Base-by-base conservation (phyloP, 1,140 invertebrate species). In the Andrena cerasifolii region DNA sequence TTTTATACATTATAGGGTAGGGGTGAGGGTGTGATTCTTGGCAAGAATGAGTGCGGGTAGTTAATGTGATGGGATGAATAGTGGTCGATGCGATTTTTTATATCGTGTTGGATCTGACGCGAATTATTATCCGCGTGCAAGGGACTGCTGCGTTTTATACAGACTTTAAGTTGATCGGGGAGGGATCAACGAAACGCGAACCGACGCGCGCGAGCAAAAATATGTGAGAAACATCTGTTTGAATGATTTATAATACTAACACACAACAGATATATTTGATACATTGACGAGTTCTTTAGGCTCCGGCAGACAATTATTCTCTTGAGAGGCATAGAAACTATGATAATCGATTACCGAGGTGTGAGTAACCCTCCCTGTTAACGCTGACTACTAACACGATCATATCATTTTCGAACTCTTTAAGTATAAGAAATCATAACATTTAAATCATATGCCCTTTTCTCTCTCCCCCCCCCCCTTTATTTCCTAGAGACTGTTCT, bases 91-190 rank as follows among this genome's bases (percentile, higher is more conserved):
- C 33, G 45, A 54, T 28, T 77, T 65, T 71, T 63, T 66, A 2
- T 56, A 67, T 45, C 73, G 0, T 47, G 36, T 43, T 67, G 18
- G 62, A 58, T 77, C 56, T 54, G 74, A 71, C 56, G 21, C 8
- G 28, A 45, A 67, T 45, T 21, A 31, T 45, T 67, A 3, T 5
- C 10, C 56, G 5, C 28, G 33, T 14, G 40, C 8, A 45, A 43
- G 61, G 43, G 26, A 74, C 24, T 61, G 31, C 56, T 72, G 58
- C 53, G 33, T 62, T 73, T 62, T 73, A 73, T 62, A 62, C 70
- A 62, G 47, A 49, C 62, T 73, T 73, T 73, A 73, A 40, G 58
- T 73, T 73, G 10, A 51, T 40, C 21, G 36, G 28, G 33, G n/a
- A 33, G 10, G 10, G 26, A 26, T 59, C 47, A 58, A 45, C 24